Base-by-base conservation (phyloP, 2,797 vertebrate species). In the Artibeus jamaicensis region DNA sequence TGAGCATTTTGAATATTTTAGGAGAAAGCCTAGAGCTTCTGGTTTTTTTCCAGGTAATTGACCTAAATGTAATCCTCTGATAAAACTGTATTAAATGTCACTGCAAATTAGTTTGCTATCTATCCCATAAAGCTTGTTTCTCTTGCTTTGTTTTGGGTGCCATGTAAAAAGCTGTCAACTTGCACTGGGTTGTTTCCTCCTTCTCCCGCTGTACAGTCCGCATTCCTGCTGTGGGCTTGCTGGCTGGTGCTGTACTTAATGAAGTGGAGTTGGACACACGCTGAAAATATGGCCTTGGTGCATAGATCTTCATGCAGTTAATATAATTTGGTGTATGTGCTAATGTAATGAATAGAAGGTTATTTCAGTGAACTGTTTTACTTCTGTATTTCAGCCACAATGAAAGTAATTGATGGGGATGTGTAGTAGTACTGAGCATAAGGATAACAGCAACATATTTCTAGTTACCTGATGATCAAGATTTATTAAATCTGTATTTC, bases 1-100 rank as follows among this genome's bases (percentile, higher is more conserved):
- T 91, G 92, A 89, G 14, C 46, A 95, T 95, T 94, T 97, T 92
- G 50, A 92, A 81, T 97, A 94, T 78, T 83, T 86, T 96, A 90
- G 86, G 83, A 92, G n/a, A 89, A 96, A 78, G 9, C 19, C 53
- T 76, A 91, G 92, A 90, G 92, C 95, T 93, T 94, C 82, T 26
- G 1, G 83, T 55, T 95, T 95, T 96, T 83, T 96, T 96, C 34
- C 46, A 39, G 55, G 7, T 34, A 21, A 92, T 44, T 96, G 81
- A 91, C 67, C 65, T 88, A 91, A 86, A 39, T 87, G 18, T 92
- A 26, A n/a, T n/a, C 39, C 73, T 94, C 88, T 85, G 81, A 82
- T 76, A 67, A 95, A 81, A 76, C 18, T 19, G 39, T 55, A n/a
- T 94, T 77, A 95, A 95, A 76, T 93, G 71, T 93, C 57, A 77